phyloP scores from a whole-genome alignment of 2,888 invertebrate species.

The Cheiracanthium punctorium region DNA sequence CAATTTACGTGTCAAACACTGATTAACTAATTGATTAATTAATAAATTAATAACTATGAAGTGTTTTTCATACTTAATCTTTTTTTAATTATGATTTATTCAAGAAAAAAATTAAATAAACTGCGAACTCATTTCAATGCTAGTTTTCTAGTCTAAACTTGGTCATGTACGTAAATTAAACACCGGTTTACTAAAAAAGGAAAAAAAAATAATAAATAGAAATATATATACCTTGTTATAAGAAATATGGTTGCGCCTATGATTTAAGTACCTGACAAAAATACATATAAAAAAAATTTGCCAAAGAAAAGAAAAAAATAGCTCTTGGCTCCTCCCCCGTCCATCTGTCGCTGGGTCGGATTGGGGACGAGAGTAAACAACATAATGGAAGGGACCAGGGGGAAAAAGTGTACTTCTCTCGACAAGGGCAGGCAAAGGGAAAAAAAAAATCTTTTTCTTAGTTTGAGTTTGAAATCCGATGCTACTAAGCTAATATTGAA shows the following conservation, averaged over 20 bases:
- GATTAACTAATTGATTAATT: too few species aligned
- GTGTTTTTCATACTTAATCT: too few species aligned
- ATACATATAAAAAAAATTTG: neutral
- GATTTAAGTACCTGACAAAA: neutral
- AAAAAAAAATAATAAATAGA: too few species aligned
- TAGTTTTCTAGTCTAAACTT: too few species aligned
- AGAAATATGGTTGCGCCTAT: neutral
- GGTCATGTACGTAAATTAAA: too few species aligned
- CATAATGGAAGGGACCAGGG: neutral
- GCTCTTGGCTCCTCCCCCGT: conserved; percentile 7
- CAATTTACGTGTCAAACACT: too few species aligned
- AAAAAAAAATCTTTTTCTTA: neutral
- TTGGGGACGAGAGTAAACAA: neutral
- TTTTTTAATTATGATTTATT: too few species aligned
- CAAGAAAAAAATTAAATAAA: too few species aligned
- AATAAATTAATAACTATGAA: too few species aligned
- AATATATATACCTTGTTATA: too few species aligned
- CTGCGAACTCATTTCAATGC: too few species aligned
- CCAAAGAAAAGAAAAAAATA: neutral
- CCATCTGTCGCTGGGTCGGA: conserved; percentile 5
- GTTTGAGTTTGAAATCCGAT: conserved; percentile 55
- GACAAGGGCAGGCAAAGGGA: neutral
- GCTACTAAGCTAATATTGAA: conserved; percentile 62
- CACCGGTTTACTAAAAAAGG: too few species aligned
- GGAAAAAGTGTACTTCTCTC: neutral